A percentile compares a stretch with the other conserved stretches of the same genome.
Conservation (phyloP, 2,113 vertebrate species). For the Anoplopoma fimbria region DNA sequence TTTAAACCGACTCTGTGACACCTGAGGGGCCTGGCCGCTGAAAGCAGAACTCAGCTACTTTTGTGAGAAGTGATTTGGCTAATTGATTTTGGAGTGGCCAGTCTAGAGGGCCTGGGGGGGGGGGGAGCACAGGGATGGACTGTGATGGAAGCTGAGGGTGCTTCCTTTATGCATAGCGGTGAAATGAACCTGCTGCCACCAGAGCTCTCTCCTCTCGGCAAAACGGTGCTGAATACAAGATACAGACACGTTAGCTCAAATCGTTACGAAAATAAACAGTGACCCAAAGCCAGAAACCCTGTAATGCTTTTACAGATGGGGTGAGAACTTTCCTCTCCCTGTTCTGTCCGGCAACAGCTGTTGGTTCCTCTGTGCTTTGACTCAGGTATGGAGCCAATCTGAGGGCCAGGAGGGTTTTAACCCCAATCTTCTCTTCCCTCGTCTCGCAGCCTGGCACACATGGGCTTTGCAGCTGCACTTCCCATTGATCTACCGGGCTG, state of each 20-base stretch:
- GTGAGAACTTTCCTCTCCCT: slow-evolving; percentile 43
- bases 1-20: slow-evolving; percentile 74
- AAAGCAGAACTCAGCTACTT: slow-evolving; percentile 79
- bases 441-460: slow-evolving; percentile 81
- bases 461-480: slow-evolving; percentile 80
- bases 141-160: slow-evolving; percentile 40
- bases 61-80: slow-evolving; percentile 86
- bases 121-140: slow-evolving; percentile 9
- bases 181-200: slow-evolving; percentile 53
- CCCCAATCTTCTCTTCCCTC: slow-evolving; percentile 85
- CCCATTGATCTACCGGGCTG: slow-evolving; percentile 79
- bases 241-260: slow-evolving; percentile 44
- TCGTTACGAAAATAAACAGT: slow-evolving; percentile 68
- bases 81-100: slow-evolving; percentile 86
- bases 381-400: slow-evolving; percentile 85
- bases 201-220: slow-evolving; percentile 38
- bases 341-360: slow-evolving; percentile 71
- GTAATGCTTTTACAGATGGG: slow-evolving; percentile 73
- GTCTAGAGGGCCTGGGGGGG: slow-evolving; percentile 57
- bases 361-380: slow-evolving; percentile 55
- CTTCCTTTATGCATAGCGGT: slow-evolving; percentile 39
- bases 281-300: slow-evolving; percentile 39
- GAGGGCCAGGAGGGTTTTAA: slow-evolving; percentile 84
- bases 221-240: slow-evolving; percentile 35
- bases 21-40: slow-evolving; percentile 74